These are phyloP conservation scores for Drosophila affinis DNA, from an alignment of 2,888 invertebrate genomes.

Conservation along the genomic window DNA sequence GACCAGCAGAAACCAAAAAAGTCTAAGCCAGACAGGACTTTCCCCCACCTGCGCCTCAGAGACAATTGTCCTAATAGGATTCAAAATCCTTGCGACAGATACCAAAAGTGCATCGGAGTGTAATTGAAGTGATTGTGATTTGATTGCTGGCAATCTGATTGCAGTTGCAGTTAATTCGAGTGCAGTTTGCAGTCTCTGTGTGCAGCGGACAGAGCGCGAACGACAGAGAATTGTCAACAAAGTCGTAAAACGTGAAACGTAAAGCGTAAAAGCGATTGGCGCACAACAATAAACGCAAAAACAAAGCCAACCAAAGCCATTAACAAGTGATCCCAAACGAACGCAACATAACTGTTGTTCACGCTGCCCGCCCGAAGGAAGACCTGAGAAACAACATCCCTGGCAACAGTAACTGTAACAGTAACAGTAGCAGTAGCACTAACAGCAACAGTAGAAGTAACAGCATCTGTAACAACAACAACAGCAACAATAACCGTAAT, in stretches of 20 bases:
- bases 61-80: no score
- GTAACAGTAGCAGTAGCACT: background rate
- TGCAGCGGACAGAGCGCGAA: constrained; percentile 12
- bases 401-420: background rate
- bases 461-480: no score
- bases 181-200: constrained; percentile 13
- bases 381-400: no score
- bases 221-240: constrained; percentile 40
- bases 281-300: constrained; percentile 5
- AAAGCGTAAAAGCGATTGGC: constrained; percentile 1
- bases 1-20: background rate
- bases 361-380: no score
- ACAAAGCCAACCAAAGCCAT: constrained; percentile 18
- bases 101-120: constrained; percentile 1
- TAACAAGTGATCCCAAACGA: constrained; percentile 16
- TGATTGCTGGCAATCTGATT: constrained; percentile 4
- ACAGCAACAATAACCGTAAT: background rate
- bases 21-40: no score
- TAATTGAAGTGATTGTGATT: background rate
- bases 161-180: constrained; percentile 2
- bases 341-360: background rate
- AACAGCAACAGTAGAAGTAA: background rate
- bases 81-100: background rate
- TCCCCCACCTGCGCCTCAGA: no score
- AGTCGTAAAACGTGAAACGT: constrained; percentile 24